Evolutionary conservation across 2,888 invertebrate genomes (phyloP), one percentile per base, ranked within the genome.

Genomic region (Catotricha subobsoleta): DNA sequence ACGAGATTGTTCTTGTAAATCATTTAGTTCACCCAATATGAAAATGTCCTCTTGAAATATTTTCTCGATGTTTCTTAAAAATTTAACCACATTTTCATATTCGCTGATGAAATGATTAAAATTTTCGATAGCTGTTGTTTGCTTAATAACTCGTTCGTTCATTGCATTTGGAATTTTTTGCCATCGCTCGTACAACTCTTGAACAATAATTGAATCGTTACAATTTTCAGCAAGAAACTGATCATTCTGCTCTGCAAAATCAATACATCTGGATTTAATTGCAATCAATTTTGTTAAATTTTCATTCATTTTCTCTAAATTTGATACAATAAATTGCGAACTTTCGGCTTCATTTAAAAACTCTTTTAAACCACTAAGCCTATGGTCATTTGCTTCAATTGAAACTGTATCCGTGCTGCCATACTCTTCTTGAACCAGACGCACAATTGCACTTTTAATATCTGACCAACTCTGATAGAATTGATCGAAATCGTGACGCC

Each of bases 371-470:
- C 49, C 44, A 9, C 51, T 47, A 10, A 33, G 8, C 12, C 23
- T 15, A 7, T 25, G 13, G 2, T 15, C 23, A 9, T 16, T 25
- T 2, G 16, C 18, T 39, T 12, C 29, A 12, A 7, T 15, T 20
- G 6, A 2, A 19, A 29, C 20, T 2, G 28, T 2, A n/a, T 28
- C n/a, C 46, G 69, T 65, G 30, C 71, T 62, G 1, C 69, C 68
- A 37, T 66, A 64, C 42, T 69, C 65, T 47, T 69, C 61, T 49
- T 60, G 52, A 2, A 57, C 58, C 12, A 62, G 47, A 3, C 57
- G 51, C 6, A 51, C 48, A 2, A 62, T 54, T 0, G 61, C 62
- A 21, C 54, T 55, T 45, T 60, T 60, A 59, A 62, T 58, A 39
- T 61, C 62, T 13, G 52, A 54, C 60, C 62, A 64, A 45, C 62